Conservation (phyloP, 2,797 vertebrate genomes). For the Scolopax bukidnonensis region DNA sequence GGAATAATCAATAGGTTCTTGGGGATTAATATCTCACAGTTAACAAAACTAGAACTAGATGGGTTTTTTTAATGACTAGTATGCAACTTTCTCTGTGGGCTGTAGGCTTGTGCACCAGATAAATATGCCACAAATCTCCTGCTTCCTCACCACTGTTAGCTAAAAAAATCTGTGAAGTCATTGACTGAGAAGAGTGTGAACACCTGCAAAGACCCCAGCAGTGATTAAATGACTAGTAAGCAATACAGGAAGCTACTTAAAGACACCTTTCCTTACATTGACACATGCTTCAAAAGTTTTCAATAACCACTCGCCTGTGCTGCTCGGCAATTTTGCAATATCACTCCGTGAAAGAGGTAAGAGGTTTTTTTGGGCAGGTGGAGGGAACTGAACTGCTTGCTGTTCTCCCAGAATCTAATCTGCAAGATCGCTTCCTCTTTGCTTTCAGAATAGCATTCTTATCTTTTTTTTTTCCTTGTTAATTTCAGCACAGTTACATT, state of each 20-base stretch:
- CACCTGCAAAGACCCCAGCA: not conserved
- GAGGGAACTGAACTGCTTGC: not conserved
- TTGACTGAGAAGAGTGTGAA: not conserved
- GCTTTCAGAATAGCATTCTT: not conserved
- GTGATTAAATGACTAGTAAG: not conserved
- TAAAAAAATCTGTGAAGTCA: not conserved
- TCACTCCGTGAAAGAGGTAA: not conserved
- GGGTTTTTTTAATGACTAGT: not conserved
- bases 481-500: not conserved
- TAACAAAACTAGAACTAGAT: not conserved
- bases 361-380: not conserved
- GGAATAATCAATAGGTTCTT: not conserved
- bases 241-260: not conserved
- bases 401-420: not conserved
- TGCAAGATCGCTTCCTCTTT: not conserved
- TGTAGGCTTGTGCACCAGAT: not conserved
- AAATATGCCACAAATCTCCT: not conserved
- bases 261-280: not conserved
- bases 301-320: not conserved
- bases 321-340: not conserved
- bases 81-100: not conserved
- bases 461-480: not conserved
- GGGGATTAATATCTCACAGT: not conserved
- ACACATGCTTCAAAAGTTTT: not conserved
- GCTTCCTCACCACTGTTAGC: not conserved